Evolutionary conservation across 2,113 vertebrate species (phyloP).

Genomic region (Glaucomys volans): DNA sequence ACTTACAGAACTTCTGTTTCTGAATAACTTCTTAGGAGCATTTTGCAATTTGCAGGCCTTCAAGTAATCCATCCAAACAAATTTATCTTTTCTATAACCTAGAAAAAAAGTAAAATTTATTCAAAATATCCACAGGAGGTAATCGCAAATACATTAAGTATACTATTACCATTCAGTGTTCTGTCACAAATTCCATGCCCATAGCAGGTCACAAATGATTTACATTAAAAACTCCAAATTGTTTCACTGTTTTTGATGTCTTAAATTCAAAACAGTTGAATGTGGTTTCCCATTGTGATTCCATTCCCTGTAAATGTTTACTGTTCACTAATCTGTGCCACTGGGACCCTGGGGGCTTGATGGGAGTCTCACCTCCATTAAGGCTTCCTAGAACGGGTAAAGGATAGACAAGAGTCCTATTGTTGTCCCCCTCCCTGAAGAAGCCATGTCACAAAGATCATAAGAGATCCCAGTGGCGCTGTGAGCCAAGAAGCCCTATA

Average conservation of each 20-base stretch:
- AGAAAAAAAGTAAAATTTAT: conserved; percentile 10
- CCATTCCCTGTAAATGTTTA: neutral
- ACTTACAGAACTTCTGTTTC: conserved; percentile 70
- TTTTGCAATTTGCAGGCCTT: conserved; percentile 74
- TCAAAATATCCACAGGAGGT: conserved; percentile 23
- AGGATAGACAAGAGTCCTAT: neutral
- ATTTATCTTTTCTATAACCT: conserved; percentile 78
- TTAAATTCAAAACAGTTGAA: neutral
- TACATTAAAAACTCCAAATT: neutral
- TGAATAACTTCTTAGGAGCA: conserved; percentile 75
- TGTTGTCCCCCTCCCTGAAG: neutral
- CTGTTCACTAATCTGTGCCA: neutral
- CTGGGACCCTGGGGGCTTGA: neutral
- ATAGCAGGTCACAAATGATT: neutral
- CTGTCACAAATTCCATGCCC: neutral
- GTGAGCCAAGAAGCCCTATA: neutral
- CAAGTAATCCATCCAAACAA: conserved; percentile 76
- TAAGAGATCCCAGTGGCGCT: too few species aligned
- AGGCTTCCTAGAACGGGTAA: neutral
- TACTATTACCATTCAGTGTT: conserved; percentile 19
- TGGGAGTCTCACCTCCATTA: neutral
- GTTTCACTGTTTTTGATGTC: neutral
- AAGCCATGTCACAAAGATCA: neutral
- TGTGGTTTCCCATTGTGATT: neutral
- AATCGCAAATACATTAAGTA: neutral